Conservation (phyloP, 2,797 vertebrate species). For the Orestias chungarensis region DNA sequence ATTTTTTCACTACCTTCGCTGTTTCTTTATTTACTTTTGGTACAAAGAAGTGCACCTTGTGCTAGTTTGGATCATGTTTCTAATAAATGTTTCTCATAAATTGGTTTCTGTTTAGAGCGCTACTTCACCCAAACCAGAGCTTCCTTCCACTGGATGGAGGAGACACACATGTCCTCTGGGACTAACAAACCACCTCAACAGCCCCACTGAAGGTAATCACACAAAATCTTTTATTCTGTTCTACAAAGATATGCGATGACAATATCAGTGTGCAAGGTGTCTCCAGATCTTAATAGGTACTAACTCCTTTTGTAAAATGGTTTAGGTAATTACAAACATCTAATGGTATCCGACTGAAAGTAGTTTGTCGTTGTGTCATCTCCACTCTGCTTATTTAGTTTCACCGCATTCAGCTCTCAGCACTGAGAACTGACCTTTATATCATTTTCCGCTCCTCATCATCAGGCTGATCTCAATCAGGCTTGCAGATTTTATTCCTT, state of each 20-base stretch:
- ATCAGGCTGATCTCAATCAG: conserved; percentile 23
- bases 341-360: background rate
- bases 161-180: conserved; percentile 88
- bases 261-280: background rate
- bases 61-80: background rate
- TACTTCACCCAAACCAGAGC: conserved; percentile 76
- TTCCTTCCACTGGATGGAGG: conserved; percentile 86
- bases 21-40: background rate
- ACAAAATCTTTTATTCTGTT: background rate
- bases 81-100: background rate
- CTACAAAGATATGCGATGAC: background rate
- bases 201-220: conserved; percentile 85
- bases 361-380: background rate
- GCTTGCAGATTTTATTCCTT: conserved; percentile 51
- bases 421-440: conserved; percentile 52
- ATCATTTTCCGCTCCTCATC: conserved; percentile 53
- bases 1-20: background rate
- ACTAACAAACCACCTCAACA: conserved; percentile 85
- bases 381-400: background rate
- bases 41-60: background rate
- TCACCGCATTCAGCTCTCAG: conserved; percentile 10
- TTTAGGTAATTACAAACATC: no score
- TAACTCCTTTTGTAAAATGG: background rate
- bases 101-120: conserved; percentile 46
- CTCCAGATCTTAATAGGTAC: background rate